These are phyloP conservation scores for Eriosoma lanigerum DNA, from an alignment of 1,140 invertebrate genomes.

Conservation along the genomic window DNA sequence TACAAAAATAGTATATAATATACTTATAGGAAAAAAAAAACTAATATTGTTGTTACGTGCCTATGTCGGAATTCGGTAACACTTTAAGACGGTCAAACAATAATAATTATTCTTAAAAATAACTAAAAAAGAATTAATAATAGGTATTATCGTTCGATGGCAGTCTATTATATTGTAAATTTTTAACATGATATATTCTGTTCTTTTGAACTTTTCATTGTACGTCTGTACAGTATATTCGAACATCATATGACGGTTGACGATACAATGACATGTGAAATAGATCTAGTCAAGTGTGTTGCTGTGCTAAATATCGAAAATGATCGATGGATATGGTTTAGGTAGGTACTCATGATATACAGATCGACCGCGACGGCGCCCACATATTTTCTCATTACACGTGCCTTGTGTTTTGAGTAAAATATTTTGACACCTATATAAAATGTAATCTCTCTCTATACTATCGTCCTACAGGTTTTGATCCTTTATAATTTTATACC, in stretches of 20 bases:
- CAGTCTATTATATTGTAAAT: background rate
- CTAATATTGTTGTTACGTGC: background rate
- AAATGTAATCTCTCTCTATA: constrained; percentile 11
- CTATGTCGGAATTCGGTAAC: background rate
- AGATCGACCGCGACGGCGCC: constrained; percentile 8
- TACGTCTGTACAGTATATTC: no score
- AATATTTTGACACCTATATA: constrained; percentile 40
- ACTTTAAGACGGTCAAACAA: background rate
- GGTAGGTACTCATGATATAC: background rate
- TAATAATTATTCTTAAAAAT: background rate
- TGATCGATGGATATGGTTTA: constrained; percentile 9
- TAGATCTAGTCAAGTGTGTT: background rate
- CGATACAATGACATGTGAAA: background rate
- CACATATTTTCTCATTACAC: constrained; percentile 40
- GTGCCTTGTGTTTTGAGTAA: constrained; percentile 29
- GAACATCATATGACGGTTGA: no score
- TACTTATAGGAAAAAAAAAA: background rate
- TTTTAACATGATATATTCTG: no score
- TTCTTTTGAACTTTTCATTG: background rate
- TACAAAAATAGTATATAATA: background rate
- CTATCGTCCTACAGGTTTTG: constrained; percentile 9
- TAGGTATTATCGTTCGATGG: background rate
- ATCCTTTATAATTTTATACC: constrained; percentile 21
- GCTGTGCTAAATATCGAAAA: background rate
- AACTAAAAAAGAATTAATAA: background rate